A percentile compares a stretch with the other conserved stretches of the same genome.
Conservation (phyloP, 2,888 invertebrate genomes). For the Drosophila lacicola region DNA sequence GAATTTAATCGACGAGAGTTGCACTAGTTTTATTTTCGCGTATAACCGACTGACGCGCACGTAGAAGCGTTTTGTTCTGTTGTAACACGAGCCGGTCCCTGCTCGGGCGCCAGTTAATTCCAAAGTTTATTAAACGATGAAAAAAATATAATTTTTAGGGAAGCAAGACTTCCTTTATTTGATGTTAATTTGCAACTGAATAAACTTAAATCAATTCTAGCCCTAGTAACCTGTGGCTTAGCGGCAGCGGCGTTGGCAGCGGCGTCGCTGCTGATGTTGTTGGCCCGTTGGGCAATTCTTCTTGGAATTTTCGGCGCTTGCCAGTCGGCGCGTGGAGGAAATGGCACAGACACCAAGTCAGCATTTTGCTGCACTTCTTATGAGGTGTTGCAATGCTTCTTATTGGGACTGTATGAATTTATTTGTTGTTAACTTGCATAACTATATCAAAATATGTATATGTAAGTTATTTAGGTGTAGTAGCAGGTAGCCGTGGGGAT, state of each 20-base stretch:
- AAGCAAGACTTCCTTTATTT: neutral
- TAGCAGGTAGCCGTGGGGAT: no score
- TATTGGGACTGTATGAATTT: no score
- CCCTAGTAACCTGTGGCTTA: constrained; percentile 2
- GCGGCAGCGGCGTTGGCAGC: constrained; percentile 5
- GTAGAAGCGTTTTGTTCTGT: constrained; percentile 6
- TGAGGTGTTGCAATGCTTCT: no score
- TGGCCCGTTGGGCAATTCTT: constrained; percentile 7
- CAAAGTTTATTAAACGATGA: neutral
- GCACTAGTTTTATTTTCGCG: neutral
- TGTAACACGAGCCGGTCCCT: neutral
- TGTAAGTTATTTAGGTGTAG: no score
- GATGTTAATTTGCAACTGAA: neutral
- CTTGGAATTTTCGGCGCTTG: neutral
- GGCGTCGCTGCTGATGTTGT: neutral
- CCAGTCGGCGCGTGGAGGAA: neutral
- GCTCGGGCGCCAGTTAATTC: constrained; percentile 5
- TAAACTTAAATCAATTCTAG: constrained; percentile 3
- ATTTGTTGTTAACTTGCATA: no score
- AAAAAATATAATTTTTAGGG: neutral
- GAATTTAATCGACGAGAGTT: neutral
- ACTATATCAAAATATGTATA: no score
- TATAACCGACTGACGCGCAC: constrained; percentile 2
- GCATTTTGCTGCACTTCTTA: no score
- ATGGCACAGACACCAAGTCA: no score